A percentile compares a stretch with the other conserved stretches of the same genome.
Conservation (phyloP, 2,113 vertebrate species). For the Pyrgilauda ruficollis region DNA sequence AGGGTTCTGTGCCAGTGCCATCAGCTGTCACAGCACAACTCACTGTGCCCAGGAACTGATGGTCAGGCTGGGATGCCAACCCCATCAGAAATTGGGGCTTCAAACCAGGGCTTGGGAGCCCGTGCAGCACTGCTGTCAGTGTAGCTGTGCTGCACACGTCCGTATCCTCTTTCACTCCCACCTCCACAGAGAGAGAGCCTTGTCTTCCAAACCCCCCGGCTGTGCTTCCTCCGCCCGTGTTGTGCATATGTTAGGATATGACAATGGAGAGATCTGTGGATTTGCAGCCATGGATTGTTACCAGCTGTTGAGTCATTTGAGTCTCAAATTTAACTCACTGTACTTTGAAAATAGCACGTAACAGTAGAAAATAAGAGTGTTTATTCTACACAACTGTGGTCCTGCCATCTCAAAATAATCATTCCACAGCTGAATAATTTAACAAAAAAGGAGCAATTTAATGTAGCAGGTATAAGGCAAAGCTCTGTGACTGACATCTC, state of each 20-base stretch:
- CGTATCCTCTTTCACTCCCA: background rate
- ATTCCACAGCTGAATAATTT: constrained; percentile 34
- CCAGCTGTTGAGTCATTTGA: constrained; percentile 60
- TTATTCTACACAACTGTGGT: constrained; percentile 11
- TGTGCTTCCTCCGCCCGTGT: background rate
- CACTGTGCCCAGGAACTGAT: background rate
- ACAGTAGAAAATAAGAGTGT: background rate
- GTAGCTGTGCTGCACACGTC: background rate
- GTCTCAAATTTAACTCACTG: constrained; percentile 47
- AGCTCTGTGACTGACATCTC: constrained; percentile 6
- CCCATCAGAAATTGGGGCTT: background rate
- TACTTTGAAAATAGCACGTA: constrained; percentile 44
- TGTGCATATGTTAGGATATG: constrained; percentile 8
- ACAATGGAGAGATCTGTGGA: constrained; percentile 17
- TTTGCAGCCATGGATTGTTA: constrained; percentile 10
- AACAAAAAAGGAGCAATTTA: constrained; percentile 36
- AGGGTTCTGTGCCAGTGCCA: background rate
- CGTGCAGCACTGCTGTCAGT: accelerated
- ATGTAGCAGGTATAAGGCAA: constrained; percentile 10
- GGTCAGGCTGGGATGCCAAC: background rate
- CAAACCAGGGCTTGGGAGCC: background rate
- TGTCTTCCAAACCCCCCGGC: background rate
- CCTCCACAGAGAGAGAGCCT: background rate
- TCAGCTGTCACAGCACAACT: background rate
- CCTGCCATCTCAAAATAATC: constrained; percentile 37